Conservation (phyloP, 2,888 invertebrate genomes). For the Lacanobia wlatinum region DNA sequence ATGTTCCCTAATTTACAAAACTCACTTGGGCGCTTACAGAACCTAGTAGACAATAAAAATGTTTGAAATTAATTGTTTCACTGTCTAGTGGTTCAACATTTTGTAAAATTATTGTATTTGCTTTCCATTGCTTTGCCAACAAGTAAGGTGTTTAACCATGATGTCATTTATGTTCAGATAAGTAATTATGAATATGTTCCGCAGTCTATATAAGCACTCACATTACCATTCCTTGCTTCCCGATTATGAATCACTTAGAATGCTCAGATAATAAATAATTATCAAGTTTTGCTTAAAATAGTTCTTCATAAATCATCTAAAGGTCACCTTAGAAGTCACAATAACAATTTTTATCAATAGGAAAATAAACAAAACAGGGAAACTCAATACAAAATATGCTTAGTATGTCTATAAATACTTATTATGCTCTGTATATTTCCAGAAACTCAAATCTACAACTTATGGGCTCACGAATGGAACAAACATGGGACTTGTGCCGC, state of each 20-base stretch:
- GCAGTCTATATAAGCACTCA: not conserved
- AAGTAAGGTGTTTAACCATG: not conserved
- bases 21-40: too few relatives aligned
- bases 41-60: too few relatives aligned
- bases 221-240: not conserved
- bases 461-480: constrained; percentile 95
- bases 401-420: not conserved
- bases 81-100: too few relatives aligned
- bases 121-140: not conserved
- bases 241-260: constrained; percentile 3
- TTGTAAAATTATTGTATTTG: too few relatives aligned
- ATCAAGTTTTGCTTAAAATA: constrained; percentile 9
- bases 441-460: constrained; percentile 85
- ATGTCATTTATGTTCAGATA: not conserved
- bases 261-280: not conserved
- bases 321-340: constrained; percentile 37
- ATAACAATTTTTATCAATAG: constrained; percentile 25
- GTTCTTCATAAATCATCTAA: not conserved
- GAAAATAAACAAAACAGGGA: constrained; percentile 30
- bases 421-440: constrained; percentile 53
- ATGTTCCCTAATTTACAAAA: too few relatives aligned
- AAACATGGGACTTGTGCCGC: constrained; percentile 96
- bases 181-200: not conserved
- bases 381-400: constrained; percentile 9
- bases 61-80: too few relatives aligned